These are phyloP conservation scores for Heterodera schachtii DNA, from an alignment of 1,140 invertebrate species.

Conservation along the genomic window DNA sequence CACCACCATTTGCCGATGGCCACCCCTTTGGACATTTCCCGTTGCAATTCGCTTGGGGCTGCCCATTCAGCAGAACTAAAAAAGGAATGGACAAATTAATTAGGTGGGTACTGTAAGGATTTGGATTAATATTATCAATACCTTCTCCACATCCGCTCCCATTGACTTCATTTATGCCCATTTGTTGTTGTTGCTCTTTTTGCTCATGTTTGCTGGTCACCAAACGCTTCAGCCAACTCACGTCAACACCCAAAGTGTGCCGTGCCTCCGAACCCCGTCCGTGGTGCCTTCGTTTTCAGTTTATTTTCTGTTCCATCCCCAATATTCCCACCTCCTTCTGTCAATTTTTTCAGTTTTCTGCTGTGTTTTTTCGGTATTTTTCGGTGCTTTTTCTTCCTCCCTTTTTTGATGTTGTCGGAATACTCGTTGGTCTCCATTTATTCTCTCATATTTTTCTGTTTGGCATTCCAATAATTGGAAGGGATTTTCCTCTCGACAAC, in stretches of 20 bases:
- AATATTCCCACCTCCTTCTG: background rate
- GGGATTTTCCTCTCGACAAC: background rate
- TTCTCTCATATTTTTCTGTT: too few relatives aligned
- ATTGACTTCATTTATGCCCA: background rate
- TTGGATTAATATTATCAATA: too few relatives aligned
- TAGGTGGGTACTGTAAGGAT: too few relatives aligned
- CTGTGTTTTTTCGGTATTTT: background rate
- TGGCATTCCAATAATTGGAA: background rate
- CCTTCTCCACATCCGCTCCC: too few relatives aligned
- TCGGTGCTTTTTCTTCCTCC: background rate
- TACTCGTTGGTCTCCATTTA: too few relatives aligned
- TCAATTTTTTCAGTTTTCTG: background rate
- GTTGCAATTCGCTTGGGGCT: background rate
- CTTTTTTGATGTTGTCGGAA: too few relatives aligned
- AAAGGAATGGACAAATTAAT: background rate
- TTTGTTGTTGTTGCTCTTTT: background rate
- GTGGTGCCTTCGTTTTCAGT: constrained; percentile 46
- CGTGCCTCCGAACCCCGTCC: constrained; percentile 47
- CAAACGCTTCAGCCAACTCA: constrained; percentile 57
- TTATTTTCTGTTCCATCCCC: background rate
- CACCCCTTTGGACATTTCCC: background rate
- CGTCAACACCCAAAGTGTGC: constrained; percentile 61
- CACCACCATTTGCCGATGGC: background rate
- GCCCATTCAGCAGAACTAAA: background rate
- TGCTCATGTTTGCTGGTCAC: constrained; percentile 45